These are phyloP conservation scores for Arenaria interpres DNA, from an alignment of 2,113 vertebrate species.

Conservation along the genomic window DNA sequence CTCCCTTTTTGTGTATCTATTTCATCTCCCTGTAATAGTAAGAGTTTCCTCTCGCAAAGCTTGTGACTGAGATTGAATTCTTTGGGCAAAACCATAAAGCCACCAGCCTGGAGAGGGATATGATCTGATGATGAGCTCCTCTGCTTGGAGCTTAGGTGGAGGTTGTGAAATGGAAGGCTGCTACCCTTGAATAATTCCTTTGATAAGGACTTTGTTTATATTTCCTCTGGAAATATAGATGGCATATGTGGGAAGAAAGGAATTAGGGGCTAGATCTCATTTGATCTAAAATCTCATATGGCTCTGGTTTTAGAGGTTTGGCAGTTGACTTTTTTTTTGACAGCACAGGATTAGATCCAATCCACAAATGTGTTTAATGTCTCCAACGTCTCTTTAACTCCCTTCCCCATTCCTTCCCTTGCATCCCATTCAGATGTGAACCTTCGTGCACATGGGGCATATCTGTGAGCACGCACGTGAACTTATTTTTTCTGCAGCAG, in stretches of 20 bases:
- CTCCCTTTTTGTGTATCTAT: not conserved
- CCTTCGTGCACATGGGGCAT: not conserved
- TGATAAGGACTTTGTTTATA: not conserved
- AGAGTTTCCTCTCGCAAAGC: not conserved
- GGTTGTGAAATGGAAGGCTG: not conserved
- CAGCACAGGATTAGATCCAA: not conserved
- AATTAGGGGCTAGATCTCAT: not conserved
- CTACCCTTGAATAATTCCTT: not conserved
- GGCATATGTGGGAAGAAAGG: not conserved
- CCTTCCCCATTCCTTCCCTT: not conserved
- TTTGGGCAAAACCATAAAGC: not conserved
- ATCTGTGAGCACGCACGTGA: fast-evolving
- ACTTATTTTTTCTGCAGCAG: not conserved
- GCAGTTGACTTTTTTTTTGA: not conserved
- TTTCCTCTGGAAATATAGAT: not conserved
- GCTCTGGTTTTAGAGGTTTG: not conserved
- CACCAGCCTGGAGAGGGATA: not conserved
- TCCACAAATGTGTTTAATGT: not conserved
- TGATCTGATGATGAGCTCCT: not conserved
- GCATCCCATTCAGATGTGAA: not conserved
- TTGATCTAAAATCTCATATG: not conserved
- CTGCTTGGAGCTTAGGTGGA: not conserved
- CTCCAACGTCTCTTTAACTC: not conserved
- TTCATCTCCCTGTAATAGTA: not conserved
- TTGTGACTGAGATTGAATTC: not conserved